Base-by-base conservation (phyloP, 2,888 invertebrate species). In the Rotaria magnacalcarata region DNA sequence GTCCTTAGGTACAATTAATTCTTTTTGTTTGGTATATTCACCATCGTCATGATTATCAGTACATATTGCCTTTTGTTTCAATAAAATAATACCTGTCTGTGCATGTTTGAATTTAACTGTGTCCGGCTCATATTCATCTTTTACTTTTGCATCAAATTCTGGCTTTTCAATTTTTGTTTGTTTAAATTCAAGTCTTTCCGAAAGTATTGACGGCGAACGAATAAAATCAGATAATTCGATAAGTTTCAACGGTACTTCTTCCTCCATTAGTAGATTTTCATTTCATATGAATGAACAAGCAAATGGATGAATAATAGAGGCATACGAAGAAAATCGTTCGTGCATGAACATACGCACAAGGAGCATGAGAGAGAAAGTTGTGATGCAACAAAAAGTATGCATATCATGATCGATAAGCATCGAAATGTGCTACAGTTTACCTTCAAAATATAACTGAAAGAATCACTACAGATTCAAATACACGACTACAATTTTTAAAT, bases 151-250 rank as follows among this genome's bases (percentile, higher is more conserved):
- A 47, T n/a, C 24, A 6, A 24, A 24, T 7, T 47, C 11, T 47
- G n/a, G 11, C 6, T 24, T 2, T 80, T 80, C 47, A 11, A 2
- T 24, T n/a, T 80, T 80, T n/a, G 10, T n/a, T 11, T 80, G 11
- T 47, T 80, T 80, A 47, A 47, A 80, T 24, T 3, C 5, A n/a
- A 80, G 47, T 47, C 47, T 47, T 47, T 80, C 19, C 2, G 43
- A 47, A 24, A 80, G n/a, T n/a, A 47, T 47, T 19, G 80, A 47
- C 19, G 80, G 80, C 47, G 5, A n/a, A 47, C n/a, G 80, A 47
- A 80, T n/a, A 80, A 80, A 80, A 47, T 80, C 80, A 80, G 47
- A 47, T 80, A 80, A 47, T 80, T 80, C 80, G 41, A 80, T 80
- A 47, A 80, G 11, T 80, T 80, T 80, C 47, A 80, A 80, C 16